These are phyloP conservation scores for Spea multiplicata DNA, from an alignment of 2,113 vertebrate species.

Conservation along the genomic window DNA sequence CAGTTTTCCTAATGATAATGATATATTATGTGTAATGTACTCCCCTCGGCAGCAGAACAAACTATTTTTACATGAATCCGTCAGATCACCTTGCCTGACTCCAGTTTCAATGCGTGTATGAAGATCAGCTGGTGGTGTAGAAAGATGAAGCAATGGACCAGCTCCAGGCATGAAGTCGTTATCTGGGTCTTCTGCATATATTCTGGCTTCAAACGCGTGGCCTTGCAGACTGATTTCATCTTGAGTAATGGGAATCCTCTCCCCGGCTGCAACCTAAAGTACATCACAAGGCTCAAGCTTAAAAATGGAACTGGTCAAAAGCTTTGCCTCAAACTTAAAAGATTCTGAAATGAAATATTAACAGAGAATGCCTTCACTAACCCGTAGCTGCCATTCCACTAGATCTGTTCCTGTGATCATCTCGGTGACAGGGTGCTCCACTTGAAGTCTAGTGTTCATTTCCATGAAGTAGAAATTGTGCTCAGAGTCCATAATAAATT, in stretches of 20 bases:
- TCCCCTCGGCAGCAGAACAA: too few relatives aligned
- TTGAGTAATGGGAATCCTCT: slow-evolving; percentile 87
- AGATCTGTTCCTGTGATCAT: slow-evolving; percentile 97
- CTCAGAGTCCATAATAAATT: slow-evolving; percentile 95
- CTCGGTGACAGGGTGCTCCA: slow-evolving; percentile 94
- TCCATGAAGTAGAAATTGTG: slow-evolving; percentile 99
- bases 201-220: slow-evolving; percentile 94
- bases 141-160: slow-evolving; percentile 85
- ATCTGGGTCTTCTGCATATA: slow-evolving; percentile 92
- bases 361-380: slow-evolving; percentile 53
- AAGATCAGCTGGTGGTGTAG: slow-evolving; percentile 74
- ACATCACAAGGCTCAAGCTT: too few relatives aligned
- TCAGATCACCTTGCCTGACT: slow-evolving; percentile 82
- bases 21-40: too few relatives aligned
- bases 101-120: slow-evolving; percentile 91
- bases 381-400: slow-evolving; percentile 97
- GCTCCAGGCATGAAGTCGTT: slow-evolving; percentile 91
- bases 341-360: too few relatives aligned
- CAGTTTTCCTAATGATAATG: too few relatives aligned
- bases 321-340: too few relatives aligned
- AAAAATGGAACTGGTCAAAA: too few relatives aligned
- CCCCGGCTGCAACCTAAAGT: slow-evolving; percentile 87
- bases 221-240: slow-evolving; percentile 82
- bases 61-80: too few relatives aligned
- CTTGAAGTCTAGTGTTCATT: slow-evolving; percentile 97